Percentiles rank a stretch among this genome's conserved stretches.
phyloP scores from a whole-genome alignment of 2,113 vertebrate genomes.

The Hippocampus zosterae region DNA sequence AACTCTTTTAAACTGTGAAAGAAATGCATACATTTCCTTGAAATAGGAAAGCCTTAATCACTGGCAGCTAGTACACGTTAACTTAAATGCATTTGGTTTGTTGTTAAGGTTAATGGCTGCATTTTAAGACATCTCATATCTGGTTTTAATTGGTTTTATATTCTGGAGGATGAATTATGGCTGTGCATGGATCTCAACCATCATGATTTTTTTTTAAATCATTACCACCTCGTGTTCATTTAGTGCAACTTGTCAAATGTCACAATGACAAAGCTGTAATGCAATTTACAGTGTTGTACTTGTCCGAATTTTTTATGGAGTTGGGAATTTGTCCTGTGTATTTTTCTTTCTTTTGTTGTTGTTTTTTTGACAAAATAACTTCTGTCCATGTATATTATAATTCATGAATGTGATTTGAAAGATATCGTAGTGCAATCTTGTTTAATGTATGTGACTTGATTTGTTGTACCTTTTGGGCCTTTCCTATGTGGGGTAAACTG shows the following conservation, averaged over 20 bases:
- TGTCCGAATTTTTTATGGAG: conserved; percentile 42
- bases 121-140: not conserved
- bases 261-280: conserved; percentile 69
- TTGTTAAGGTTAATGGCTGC: not conserved
- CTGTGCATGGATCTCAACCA: no score
- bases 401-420: conserved; percentile 75
- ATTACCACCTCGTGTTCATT: conserved; percentile 7
- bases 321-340: conserved; percentile 11
- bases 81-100: not conserved
- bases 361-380: conserved; percentile 44
- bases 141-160: no score
- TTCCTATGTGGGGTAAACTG: conserved; percentile 72
- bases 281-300: conserved; percentile 45
- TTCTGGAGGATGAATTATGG: no score
- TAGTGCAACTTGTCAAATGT: conserved; percentile 71
- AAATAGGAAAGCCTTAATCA: not conserved
- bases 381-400: conserved; percentile 61
- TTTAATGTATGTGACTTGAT: conserved; percentile 53
- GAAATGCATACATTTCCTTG: not conserved
- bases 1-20: not conserved
- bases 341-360: not conserved
- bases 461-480: conserved; percentile 68
- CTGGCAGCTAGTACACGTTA: not conserved
- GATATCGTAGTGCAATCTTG: conserved; percentile 77
- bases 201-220: not conserved